Percentiles rank a stretch among this genome's conserved stretches.
These are phyloP conservation scores for Sigmodon hispidus DNA, from an alignment of 2,113 vertebrate genomes.

Conservation along the genomic window DNA sequence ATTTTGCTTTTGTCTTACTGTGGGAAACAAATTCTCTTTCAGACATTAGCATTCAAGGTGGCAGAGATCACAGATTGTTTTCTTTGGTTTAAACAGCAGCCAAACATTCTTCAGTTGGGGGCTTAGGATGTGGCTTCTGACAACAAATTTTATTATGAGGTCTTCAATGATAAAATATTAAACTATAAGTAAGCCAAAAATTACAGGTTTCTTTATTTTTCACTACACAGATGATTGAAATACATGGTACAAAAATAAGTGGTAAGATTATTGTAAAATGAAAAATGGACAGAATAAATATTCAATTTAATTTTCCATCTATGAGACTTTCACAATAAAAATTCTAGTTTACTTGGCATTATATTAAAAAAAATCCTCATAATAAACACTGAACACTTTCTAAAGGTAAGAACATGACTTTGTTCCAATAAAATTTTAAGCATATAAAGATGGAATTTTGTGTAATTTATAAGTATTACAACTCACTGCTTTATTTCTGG, in stretches of 20 bases:
- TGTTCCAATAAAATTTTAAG: not conserved
- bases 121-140: slow-evolving; percentile 70
- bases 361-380: no score
- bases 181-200: slow-evolving; percentile 79
- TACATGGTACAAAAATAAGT: slow-evolving; percentile 84
- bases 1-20: slow-evolving; percentile 70
- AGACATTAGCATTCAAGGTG: slow-evolving; percentile 62
- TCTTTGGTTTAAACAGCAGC: slow-evolving; percentile 50
- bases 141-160: slow-evolving; percentile 78
- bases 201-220: slow-evolving; percentile 83
- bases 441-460: not conserved
- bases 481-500: not conserved
- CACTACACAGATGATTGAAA: slow-evolving; percentile 86
- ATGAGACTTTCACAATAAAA: slow-evolving; percentile 89
- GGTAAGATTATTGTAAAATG: slow-evolving; percentile 86
- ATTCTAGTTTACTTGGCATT: slow-evolving; percentile 89
- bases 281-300: slow-evolving; percentile 84
- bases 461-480: not conserved
- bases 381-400: not conserved
- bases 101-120: slow-evolving; percentile 59
- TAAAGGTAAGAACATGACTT: not conserved
- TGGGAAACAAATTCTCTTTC: slow-evolving; percentile 43
- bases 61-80: slow-evolving; percentile 44
- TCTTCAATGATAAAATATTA: slow-evolving; percentile 77
- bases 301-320: slow-evolving; percentile 88